Conservation (phyloP, 1,140 invertebrate species). For the Drosophila suzukii region DNA sequence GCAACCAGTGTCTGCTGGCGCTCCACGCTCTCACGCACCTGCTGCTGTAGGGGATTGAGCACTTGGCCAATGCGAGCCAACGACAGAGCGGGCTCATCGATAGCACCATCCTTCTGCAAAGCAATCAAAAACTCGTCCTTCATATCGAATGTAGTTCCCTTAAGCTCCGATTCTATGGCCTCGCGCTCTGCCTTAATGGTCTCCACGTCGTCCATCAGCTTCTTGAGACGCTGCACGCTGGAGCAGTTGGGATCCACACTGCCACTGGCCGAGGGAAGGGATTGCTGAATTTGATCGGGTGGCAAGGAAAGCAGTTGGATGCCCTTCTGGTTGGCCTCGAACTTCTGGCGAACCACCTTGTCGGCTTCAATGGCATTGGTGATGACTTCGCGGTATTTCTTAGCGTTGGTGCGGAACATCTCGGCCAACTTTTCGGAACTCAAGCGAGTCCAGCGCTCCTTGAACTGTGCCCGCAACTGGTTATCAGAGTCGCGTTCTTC, state of each 20-base stretch:
- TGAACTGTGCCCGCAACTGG: slow-evolving; percentile 95
- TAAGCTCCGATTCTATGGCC: slow-evolving; percentile 94
- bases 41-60: slow-evolving; percentile 93
- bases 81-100: slow-evolving; percentile 94
- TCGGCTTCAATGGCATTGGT: slow-evolving; percentile 93
- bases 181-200: slow-evolving; percentile 95
- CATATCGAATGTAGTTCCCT: slow-evolving; percentile 93
- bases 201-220: slow-evolving; percentile 94
- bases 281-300: slow-evolving; percentile 87
- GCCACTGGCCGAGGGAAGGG: slow-evolving; percentile 87
- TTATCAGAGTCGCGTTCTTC: slow-evolving; percentile 97
- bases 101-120: slow-evolving; percentile 92
- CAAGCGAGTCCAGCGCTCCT: slow-evolving; percentile 95
- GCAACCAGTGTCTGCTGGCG: slow-evolving; percentile 92
- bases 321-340: slow-evolving; percentile 90
- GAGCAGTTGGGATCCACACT: slow-evolving; percentile 86
- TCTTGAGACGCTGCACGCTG: slow-evolving; percentile 89
- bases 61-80: slow-evolving; percentile 90
- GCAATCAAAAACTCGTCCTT: slow-evolving; percentile 92
- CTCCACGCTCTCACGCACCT: slow-evolving; percentile 91
- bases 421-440: slow-evolving; percentile 95
- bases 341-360: slow-evolving; percentile 94
- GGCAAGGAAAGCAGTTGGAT: slow-evolving; percentile 93
- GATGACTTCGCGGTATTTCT: slow-evolving; percentile 97
- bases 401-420: slow-evolving; percentile 93